These are phyloP conservation scores for Megatriorchis doriae DNA, from an alignment of 2,113 vertebrate species.

Conservation along the genomic window DNA sequence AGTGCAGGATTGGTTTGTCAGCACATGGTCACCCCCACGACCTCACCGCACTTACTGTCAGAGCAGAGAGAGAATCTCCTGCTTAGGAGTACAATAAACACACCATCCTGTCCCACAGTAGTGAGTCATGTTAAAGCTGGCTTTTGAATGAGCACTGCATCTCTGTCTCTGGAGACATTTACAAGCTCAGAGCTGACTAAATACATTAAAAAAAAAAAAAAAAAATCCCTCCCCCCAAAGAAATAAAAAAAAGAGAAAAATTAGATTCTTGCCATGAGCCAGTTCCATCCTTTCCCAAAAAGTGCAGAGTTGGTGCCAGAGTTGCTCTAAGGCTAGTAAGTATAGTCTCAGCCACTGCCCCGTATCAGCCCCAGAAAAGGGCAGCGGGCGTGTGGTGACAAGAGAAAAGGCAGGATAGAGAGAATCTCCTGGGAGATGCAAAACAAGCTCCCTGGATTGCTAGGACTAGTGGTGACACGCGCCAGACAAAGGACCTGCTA, in stretches of 20 bases:
- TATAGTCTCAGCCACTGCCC: neutral
- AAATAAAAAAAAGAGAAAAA: neutral
- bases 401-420: constrained; percentile 17
- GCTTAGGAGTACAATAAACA: neutral
- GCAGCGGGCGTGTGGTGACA: neutral
- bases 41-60: neutral
- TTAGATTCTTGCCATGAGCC: neutral
- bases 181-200: neutral
- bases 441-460: constrained; percentile 63
- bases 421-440: constrained; percentile 70
- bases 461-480: constrained; percentile 75
- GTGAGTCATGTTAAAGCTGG: neutral
- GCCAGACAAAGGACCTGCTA: constrained; percentile 82
- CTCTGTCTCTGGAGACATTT: neutral
- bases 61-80: neutral
- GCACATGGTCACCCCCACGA: neutral
- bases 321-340: neutral
- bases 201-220: too few species aligned
- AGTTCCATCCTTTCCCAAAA: neutral
- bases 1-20: neutral
- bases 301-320: neutral
- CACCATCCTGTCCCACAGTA: neutral
- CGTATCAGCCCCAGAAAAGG: neutral
- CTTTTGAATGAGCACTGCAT: neutral
- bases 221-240: neutral